These are phyloP conservation scores for Sipha maydis DNA, from an alignment of 2,888 invertebrate species.

Conservation along the genomic window DNA sequence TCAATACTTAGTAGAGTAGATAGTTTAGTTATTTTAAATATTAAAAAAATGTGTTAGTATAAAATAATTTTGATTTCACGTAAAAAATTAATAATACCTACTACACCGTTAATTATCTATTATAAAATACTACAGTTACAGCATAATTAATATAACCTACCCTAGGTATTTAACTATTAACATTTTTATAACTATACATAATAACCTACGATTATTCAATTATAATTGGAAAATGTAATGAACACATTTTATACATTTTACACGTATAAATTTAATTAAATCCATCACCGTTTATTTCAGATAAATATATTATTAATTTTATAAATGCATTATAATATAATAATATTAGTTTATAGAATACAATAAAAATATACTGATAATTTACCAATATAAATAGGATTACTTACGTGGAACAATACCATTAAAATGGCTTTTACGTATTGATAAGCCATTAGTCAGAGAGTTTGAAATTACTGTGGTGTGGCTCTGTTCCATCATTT, in stretches of 20 bases:
- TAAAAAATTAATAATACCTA: background rate
- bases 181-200: background rate
- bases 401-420: constrained; percentile 59
- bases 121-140: background rate
- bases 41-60: background rate
- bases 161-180: background rate
- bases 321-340: too few species aligned
- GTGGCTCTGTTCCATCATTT: constrained; percentile 56
- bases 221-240: background rate
- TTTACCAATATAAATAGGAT: background rate
- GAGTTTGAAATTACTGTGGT: constrained; percentile 41
- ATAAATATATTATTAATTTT: background rate
- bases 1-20: background rate
- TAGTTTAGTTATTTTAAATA: too few species aligned
- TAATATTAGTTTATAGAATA: background rate
- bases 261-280: background rate
- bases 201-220: background rate
- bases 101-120: background rate
- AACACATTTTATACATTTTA: background rate
- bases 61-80: background rate
- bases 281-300: background rate
- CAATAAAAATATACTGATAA: background rate
- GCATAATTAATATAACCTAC: background rate
- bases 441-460: constrained; percentile 34
- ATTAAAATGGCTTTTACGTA: constrained; percentile 53